Conservation (phyloP, 1,140 invertebrate species). For the Eueides isabella region DNA sequence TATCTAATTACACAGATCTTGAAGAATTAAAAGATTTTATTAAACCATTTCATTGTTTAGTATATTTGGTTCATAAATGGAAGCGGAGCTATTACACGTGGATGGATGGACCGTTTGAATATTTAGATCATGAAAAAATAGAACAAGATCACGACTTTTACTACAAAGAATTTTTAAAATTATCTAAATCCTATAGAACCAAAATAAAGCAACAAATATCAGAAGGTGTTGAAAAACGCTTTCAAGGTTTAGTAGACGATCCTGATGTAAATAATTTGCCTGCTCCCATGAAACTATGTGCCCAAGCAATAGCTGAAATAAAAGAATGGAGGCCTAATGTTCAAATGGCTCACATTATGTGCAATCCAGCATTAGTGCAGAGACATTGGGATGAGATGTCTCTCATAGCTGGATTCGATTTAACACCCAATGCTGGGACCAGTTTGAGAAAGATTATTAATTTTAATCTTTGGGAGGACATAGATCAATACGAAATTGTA, state of each 20-base stretch:
- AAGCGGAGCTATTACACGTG: conserved; percentile 91
- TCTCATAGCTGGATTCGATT: conserved; percentile 89
- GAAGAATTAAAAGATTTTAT: conserved; percentile 88
- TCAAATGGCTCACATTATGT: conserved; percentile 91
- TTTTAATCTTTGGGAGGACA: conserved; percentile 87
- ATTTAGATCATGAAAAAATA: conserved; percentile 88
- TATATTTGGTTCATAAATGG: conserved; percentile 87
- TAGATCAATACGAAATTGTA: conserved; percentile 93
- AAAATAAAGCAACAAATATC: conserved; percentile 89
- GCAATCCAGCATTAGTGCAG: conserved; percentile 92
- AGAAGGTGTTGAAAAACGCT: conserved; percentile 85
- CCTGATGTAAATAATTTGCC: conserved; percentile 89
- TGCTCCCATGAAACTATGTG: conserved; percentile 89
- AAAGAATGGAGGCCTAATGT: conserved; percentile 92
- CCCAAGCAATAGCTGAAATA: conserved; percentile 87
- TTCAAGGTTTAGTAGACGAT: conserved; percentile 89
- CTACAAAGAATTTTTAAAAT: conserved; percentile 88
- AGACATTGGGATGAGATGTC: conserved; percentile 97
- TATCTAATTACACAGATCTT: conserved; percentile 88
- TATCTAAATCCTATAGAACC: conserved; percentile 90
- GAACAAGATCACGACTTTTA: conserved; percentile 88
- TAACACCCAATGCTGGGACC: conserved; percentile 93
- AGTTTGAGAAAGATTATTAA: conserved; percentile 92
- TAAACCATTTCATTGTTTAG: conserved; percentile 86
- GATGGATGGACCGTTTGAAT: conserved; percentile 95